phyloP scores from a whole-genome alignment of 2,113 vertebrate genomes.

The Jaculus jaculus region DNA sequence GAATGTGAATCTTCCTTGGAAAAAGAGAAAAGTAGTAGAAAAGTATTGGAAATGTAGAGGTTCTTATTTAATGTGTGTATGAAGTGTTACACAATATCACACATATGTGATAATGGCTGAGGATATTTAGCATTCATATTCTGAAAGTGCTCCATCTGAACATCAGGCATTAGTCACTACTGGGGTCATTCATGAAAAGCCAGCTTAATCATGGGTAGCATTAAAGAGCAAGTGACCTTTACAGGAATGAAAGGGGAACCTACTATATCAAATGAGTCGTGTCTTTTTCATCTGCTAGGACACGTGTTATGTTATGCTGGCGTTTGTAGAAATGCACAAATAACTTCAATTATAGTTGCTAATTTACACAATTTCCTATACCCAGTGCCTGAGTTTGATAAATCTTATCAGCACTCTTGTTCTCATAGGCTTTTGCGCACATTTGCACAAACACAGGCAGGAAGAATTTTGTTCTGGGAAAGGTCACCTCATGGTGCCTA shows the following conservation, averaged over 20 bases:
- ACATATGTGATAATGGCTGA: not conserved
- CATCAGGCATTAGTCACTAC: slow-evolving; percentile 2
- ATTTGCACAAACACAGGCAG: slow-evolving; percentile 74
- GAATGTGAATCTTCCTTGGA: not conserved
- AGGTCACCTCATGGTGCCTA: slow-evolving; percentile 77
- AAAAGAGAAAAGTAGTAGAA: slow-evolving; percentile 9
- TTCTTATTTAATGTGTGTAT: not conserved
- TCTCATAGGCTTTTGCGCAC: slow-evolving; percentile 71
- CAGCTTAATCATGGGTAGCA: slow-evolving; percentile 66
- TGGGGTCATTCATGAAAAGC: slow-evolving; percentile 63
- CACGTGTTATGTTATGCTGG: slow-evolving; percentile 85
- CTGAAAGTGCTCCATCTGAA: slow-evolving; percentile 52
- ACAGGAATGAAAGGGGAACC: slow-evolving; percentile 75
- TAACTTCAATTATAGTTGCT: slow-evolving; percentile 80
- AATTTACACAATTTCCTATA: slow-evolving; percentile 81
- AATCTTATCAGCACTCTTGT: slow-evolving; percentile 68
- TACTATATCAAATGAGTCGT: slow-evolving; percentile 77
- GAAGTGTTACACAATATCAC: not conserved
- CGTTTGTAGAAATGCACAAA: slow-evolving; percentile 86
- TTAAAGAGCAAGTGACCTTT: slow-evolving; percentile 83
- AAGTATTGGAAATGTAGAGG: not conserved
- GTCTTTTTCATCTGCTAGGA: slow-evolving; percentile 76
- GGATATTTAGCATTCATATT: not conserved
- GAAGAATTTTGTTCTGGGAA: slow-evolving; percentile 66
- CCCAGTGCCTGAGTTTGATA: slow-evolving; percentile 54